Evolutionary conservation across 2,797 vertebrate genomes (phyloP), one percentile per base, ranked within the genome.

Genomic region (Spinus pinus): DNA sequence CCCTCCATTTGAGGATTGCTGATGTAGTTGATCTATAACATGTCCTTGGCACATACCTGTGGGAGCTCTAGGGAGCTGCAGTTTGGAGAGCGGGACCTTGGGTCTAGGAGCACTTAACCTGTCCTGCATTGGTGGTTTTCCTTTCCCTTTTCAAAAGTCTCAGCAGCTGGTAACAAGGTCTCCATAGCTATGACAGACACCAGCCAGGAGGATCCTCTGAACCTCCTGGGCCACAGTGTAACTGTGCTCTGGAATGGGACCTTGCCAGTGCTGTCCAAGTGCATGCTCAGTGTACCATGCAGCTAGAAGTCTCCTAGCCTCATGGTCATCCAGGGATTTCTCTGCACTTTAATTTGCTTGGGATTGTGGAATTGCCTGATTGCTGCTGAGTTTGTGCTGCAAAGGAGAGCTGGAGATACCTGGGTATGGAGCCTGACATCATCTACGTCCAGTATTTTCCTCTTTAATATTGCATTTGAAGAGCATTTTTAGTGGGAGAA

Each of bases 231-330:
- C 33, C 33, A n/a, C 54, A 9, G 6, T 7, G 20, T 42, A 37
- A 16, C 57, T 54, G n/a, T 39, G 49, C 41, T 75, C 18, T 81
- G 50, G 57, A 49, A n/a, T 6, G 2, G 31, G 70, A 69, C 39
- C 47, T 46, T 16, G 1, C 42, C 31, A 39, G 54, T 1, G 0
- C 28, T 71, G 74, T 35, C 16, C 46, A 39, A 60, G 21, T 44
- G 20, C 0, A 0, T n/a, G 47, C 25, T 53, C 46, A 30, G 33
- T 31, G 28, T 77, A 35, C 28, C 31, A 1, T 14, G 60, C 58
- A 65, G 82, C 25, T 53, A 11, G 54, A 88, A 72, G 8, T 80
- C 62, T 67, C 30, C 16, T 35, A 6, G 30, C 25, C 41, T 81
- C n/a, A 0, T 62, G 18, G 18, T 28, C 30, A 17, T 23, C 1